These are phyloP conservation scores for Limenitis camilla DNA, from an alignment of 2,888 invertebrate species.

Conservation along the genomic window DNA sequence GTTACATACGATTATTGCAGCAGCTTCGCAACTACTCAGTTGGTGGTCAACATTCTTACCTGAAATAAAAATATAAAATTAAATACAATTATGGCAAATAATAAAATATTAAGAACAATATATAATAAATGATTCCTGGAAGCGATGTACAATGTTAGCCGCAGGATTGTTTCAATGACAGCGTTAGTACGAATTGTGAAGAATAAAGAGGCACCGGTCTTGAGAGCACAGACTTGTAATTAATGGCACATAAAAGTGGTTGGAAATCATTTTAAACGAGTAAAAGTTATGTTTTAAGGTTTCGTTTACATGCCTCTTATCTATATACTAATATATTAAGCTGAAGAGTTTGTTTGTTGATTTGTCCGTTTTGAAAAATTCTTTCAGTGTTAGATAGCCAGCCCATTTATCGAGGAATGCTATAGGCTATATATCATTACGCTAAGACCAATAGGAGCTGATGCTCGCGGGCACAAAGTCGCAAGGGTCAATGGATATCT, in stretches of 20 bases:
- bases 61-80: neutral
- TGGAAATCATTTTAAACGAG: neutral
- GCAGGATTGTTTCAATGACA: slow-evolving; percentile 5
- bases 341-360: too few relatives aligned
- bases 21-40: neutral
- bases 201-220: slow-evolving; percentile 1
- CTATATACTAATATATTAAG: too few relatives aligned
- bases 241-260: neutral
- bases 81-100: neutral
- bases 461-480: too few relatives aligned
- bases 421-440: too few relatives aligned
- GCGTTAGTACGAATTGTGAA: slow-evolving; percentile 1
- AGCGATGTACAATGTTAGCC: neutral
- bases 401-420: too few relatives aligned
- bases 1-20: too few relatives aligned
- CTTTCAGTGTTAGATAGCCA: too few relatives aligned
- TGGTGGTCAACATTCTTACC: neutral
- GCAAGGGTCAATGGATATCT: too few relatives aligned
- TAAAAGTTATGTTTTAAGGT: too few relatives aligned
- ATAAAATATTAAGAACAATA: neutral
- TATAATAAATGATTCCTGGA: neutral
- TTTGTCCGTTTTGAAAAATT: too few relatives aligned
- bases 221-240: neutral
- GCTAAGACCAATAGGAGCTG: too few relatives aligned
- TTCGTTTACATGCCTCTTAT: too few relatives aligned